phyloP scores from a whole-genome alignment of 2,113 vertebrate genomes.

The Apistogramma diplotaenia region DNA sequence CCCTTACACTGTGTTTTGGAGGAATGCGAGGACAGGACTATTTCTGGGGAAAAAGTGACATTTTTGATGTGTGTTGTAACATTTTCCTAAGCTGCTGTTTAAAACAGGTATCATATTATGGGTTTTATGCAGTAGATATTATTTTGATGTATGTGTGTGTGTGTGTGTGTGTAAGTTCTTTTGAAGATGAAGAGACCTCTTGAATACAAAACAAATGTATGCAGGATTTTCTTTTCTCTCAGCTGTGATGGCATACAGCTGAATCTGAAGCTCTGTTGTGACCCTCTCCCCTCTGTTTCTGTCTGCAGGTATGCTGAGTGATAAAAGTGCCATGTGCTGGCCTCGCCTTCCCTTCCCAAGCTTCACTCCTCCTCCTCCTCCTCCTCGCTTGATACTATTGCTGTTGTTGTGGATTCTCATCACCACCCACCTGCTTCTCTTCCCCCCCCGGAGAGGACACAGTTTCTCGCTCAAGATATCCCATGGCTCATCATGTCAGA shows the following conservation, averaged over 20 bases:
- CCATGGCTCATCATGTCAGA: neutral
- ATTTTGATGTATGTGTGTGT: neutral
- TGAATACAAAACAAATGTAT: neutral
- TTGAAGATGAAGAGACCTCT: neutral
- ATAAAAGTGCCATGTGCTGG: neutral
- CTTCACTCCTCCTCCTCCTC: constrained; percentile 19
- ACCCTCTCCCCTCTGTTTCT: neutral
- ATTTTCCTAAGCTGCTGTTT: neutral
- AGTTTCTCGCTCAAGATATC: neutral
- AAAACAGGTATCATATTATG: neutral
- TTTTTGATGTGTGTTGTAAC: too few species aligned
- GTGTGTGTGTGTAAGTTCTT: neutral
- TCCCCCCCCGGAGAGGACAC: neutral
- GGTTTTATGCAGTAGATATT: neutral
- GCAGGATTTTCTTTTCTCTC: neutral
- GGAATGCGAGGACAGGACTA: too few species aligned
- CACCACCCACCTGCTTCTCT: neutral
- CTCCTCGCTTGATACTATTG: constrained; percentile 2
- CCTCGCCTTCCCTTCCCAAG: neutral
- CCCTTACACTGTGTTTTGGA: too few species aligned
- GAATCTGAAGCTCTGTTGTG: neutral
- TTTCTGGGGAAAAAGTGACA: too few species aligned
- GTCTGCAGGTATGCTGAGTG: constrained; percentile 76
- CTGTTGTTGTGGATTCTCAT: constrained; percentile 28
- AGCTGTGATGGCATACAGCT: neutral